These are phyloP conservation scores for Phocoena phocoena DNA, from an alignment of 2,113 vertebrate genomes.

Conservation along the genomic window DNA sequence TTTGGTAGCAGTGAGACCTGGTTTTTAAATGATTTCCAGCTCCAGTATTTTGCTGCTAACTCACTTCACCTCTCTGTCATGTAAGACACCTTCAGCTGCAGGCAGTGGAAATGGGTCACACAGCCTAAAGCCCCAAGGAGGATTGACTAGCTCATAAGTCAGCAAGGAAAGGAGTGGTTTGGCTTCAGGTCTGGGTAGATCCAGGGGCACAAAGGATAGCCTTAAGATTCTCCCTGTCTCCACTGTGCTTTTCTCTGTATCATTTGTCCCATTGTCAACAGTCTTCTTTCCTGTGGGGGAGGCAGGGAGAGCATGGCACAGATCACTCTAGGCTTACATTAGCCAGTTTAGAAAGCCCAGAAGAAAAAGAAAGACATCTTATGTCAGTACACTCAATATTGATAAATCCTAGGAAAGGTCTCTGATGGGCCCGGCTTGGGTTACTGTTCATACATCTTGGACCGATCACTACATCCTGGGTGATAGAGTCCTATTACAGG, in stretches of 20 bases:
- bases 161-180: background rate
- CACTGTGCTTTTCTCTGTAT: background rate
- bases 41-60: background rate
- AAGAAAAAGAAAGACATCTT: background rate
- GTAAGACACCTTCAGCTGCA: background rate
- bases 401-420: background rate
- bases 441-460: background rate
- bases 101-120: background rate
- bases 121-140: background rate
- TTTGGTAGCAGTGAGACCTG: background rate
- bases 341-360: background rate
- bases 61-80: background rate
- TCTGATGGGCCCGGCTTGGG: background rate
- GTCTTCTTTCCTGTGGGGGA: background rate
- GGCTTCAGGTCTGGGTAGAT: conserved; percentile 2
- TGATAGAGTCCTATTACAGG: background rate
- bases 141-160: background rate
- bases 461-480: background rate
- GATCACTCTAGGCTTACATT: background rate
- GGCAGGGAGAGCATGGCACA: background rate
- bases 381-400: background rate
- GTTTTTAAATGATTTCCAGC: background rate
- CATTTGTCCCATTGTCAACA: background rate
- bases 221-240: background rate
- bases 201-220: background rate